These are phyloP conservation scores for Parazoanthus atlanticus DNA, from an alignment of 92 coral and sea anemone genomes.

Conservation along the genomic window DNA sequence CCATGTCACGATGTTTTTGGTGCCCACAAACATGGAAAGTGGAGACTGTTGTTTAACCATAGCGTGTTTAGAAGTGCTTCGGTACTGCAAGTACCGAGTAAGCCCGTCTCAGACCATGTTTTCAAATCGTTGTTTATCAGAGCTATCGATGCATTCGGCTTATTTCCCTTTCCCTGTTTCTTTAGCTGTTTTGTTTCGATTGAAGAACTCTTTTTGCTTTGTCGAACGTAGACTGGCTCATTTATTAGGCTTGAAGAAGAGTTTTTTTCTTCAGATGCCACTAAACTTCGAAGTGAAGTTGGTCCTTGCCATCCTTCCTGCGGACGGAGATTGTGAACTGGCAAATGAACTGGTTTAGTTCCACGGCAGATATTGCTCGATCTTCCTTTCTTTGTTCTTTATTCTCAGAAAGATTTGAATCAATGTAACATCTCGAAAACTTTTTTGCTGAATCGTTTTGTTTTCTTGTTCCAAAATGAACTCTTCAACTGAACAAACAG, in stretches of 20 bases:
- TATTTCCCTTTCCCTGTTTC: constrained; percentile 37
- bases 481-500: not conserved
- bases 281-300: not conserved
- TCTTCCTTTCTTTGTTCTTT: not conserved
- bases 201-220: constrained; percentile 47
- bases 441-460: not conserved
- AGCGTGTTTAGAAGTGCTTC: constrained; percentile 36
- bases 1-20: too few species aligned
- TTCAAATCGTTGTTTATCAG: not conserved
- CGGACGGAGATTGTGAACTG: not conserved
- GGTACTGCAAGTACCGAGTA: constrained; percentile 35
- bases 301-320: constrained; percentile 9
- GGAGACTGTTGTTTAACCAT: constrained; percentile 42
- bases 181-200: constrained; percentile 40
- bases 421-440: not conserved
- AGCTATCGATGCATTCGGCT: constrained; percentile 31
- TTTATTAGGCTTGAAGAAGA: not conserved
- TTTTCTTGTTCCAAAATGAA: not conserved
- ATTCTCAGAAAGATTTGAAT: not conserved
- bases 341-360: not conserved
- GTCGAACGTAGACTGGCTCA: constrained; percentile 30
- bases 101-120: constrained; percentile 17
- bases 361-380: not conserved
- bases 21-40: constrained; percentile 40
- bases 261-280: constrained; percentile 46